These are phyloP conservation scores for Lateolabrax maculatus DNA, from an alignment of 2,797 vertebrate species.

Conservation along the genomic window DNA sequence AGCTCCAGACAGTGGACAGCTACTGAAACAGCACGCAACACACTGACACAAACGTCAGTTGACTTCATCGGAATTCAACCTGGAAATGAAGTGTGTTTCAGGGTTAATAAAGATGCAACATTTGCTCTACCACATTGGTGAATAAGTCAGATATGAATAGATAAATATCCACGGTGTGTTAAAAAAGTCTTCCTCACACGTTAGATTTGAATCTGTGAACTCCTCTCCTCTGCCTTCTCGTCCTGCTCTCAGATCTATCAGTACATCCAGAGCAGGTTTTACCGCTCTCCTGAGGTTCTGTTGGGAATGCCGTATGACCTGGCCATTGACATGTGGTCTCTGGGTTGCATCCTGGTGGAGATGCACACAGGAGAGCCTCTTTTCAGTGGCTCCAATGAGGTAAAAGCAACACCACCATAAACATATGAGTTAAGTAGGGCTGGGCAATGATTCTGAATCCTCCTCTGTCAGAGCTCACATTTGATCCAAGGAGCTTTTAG, in stretches of 20 bases:
- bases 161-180: background rate
- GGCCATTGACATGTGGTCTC: conserved; percentile 97
- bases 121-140: background rate
- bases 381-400: conserved; percentile 96
- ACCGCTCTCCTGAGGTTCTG: conserved; percentile 94
- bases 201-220: background rate
- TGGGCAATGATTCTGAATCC: background rate
- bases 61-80: background rate
- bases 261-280: conserved; percentile 97
- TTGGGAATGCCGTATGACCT: conserved; percentile 95
- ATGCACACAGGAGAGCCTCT: conserved; percentile 97
- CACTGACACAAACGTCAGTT: background rate
- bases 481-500: background rate
- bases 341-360: conserved; percentile 95
- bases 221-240: background rate
- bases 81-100: background rate
- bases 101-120: background rate
- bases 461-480: background rate
- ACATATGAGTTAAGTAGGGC: background rate
- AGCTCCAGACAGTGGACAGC: conserved; percentile 8
- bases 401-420: conserved; percentile 53
- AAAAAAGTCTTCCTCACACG: background rate
- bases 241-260: conserved; percentile 90
- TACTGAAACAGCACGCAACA: background rate
- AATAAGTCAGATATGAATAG: background rate